phyloP scores from a whole-genome alignment of 2,113 vertebrate species.

The Sebastes schlegelii region DNA sequence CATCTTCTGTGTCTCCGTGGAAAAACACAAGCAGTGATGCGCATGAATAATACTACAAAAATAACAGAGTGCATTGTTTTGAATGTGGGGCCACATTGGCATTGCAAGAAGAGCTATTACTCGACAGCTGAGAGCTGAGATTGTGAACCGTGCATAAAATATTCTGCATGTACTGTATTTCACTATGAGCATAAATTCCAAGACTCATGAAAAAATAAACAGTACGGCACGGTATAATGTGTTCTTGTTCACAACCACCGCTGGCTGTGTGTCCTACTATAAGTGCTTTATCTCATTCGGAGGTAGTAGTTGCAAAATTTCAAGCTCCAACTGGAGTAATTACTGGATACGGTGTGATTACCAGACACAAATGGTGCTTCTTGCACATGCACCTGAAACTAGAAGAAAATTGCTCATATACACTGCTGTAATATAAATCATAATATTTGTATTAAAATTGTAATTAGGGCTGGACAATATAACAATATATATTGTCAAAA shows the following conservation, averaged over 20 bases:
- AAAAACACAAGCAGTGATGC: not conserved
- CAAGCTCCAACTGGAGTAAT: constrained; percentile 41
- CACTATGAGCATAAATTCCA: not conserved
- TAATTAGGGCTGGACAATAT: not conserved
- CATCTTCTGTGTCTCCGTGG: not conserved
- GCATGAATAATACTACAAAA: constrained; percentile 1
- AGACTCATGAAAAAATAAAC: constrained; percentile 15
- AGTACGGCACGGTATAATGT: not conserved
- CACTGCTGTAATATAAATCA: not conserved
- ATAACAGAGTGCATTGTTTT: constrained; percentile 6
- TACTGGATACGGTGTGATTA: constrained; percentile 23
- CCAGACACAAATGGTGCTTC: not conserved
- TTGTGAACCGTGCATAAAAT: constrained; percentile 23
- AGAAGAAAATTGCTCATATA: not conserved
- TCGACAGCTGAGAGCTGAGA: constrained; percentile 24
- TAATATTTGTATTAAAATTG: not conserved
- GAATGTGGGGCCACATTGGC: constrained; percentile 10
- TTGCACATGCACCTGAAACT: not conserved
- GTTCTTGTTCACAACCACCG: constrained; percentile 4
- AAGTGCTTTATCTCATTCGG: constrained; percentile 6
- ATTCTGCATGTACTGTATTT: constrained; percentile 26
- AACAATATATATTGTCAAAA: too few species aligned
- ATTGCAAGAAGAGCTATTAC: not conserved
- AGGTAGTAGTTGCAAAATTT: constrained; percentile 18
- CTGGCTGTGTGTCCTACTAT: not conserved